These are phyloP conservation scores for Pomatorhinus ruficollis DNA, from an alignment of 2,113 vertebrate species.

Conservation along the genomic window DNA sequence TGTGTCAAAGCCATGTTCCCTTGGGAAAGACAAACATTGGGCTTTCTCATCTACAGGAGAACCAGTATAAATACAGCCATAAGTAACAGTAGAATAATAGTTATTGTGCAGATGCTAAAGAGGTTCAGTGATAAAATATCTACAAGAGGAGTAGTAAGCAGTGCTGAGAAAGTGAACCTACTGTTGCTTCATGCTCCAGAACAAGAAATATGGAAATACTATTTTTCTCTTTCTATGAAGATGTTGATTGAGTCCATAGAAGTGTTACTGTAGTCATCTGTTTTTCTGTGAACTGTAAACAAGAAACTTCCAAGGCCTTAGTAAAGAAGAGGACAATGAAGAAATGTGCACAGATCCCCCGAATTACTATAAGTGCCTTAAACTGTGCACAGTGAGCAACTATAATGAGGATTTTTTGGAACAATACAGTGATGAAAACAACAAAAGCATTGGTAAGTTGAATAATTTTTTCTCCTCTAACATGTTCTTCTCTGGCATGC, in stretches of 20 bases:
- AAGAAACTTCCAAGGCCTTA: neutral
- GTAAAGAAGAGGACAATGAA: neutral
- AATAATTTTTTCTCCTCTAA: neutral
- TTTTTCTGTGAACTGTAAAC: neutral
- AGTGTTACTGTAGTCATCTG: neutral
- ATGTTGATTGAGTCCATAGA: neutral
- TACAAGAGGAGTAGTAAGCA: neutral
- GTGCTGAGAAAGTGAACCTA: neutral
- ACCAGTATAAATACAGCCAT: neutral
- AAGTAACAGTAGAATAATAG: neutral
- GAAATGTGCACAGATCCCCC: neutral
- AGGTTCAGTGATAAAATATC: neutral
- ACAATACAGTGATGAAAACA: neutral
- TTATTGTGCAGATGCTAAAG: neutral
- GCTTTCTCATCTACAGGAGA: neutral
- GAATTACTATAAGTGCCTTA: neutral
- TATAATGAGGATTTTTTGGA: neutral
- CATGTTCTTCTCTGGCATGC: neutral
- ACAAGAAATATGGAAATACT: neutral
- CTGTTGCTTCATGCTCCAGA: neutral
- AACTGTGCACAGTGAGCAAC: neutral
- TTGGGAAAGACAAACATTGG: neutral
- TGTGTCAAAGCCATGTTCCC: neutral
- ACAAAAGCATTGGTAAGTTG: slow-evolving; percentile 34
- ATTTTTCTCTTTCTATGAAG: neutral